Percentiles rank a stretch among this genome's conserved stretches.
Conservation (phyloP, 2,888 invertebrate genomes). For the Orthosia gracilis region DNA sequence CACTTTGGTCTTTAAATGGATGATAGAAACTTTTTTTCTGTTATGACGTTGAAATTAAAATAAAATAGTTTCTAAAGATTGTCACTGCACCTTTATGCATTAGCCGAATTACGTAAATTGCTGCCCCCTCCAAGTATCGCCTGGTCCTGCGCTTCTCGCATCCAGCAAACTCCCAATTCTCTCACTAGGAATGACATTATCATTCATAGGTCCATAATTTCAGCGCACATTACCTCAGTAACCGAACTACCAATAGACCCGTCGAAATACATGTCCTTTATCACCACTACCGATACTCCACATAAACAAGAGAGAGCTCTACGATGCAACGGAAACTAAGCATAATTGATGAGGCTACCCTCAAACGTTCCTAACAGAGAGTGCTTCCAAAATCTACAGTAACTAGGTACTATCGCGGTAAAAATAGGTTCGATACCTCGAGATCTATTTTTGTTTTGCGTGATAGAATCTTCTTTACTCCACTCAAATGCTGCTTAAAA, state of each 20-base stretch:
- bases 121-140: neutral
- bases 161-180: neutral
- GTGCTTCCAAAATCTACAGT: slow-evolving; percentile 38
- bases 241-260: slow-evolving; percentile 14
- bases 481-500: neutral
- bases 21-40: too few species aligned
- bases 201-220: neutral
- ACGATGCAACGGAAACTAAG: slow-evolving; percentile 57
- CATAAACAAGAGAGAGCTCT: slow-evolving; percentile 52
- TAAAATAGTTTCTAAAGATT: too few species aligned
- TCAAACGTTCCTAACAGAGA: slow-evolving; percentile 50
- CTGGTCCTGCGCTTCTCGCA: neutral
- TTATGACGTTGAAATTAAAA: too few species aligned
- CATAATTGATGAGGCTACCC: slow-evolving; percentile 59
- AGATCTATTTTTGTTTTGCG: neutral
- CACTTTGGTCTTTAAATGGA: neutral
- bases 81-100: neutral
- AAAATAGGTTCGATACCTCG: neutral
- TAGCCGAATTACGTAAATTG: neutral
- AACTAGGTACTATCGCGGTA: neutral
- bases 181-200: neutral
- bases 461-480: too few species aligned
- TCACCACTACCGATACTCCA: slow-evolving; percentile 22
- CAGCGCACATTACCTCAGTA: slow-evolving; percentile 15
- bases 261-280: slow-evolving; percentile 30